Evolutionary conservation across 2,888 invertebrate genomes (phyloP).

Genomic region (Vanessa cardui): DNA sequence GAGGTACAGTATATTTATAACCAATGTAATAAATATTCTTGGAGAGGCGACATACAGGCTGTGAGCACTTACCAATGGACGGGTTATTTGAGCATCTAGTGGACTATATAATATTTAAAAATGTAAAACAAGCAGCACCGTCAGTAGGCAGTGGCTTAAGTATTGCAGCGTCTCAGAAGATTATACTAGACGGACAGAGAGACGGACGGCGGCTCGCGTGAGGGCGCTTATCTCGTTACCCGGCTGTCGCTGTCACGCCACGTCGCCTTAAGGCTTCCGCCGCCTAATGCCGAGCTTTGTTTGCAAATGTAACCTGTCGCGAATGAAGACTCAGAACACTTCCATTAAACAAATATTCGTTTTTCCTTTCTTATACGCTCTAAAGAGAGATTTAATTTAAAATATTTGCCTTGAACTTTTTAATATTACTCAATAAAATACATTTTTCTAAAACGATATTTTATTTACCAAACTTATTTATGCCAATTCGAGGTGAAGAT

Average conservation of each 20-base stretch:
- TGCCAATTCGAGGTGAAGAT: no score
- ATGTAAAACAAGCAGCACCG: not conserved
- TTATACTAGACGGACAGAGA: slow-evolving; percentile 49
- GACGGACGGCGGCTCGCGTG: slow-evolving; percentile 43
- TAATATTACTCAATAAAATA: not conserved
- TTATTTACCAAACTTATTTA: no score
- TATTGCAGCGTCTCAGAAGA: slow-evolving; percentile 49
- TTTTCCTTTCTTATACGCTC: not conserved
- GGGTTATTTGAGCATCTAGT: no score
- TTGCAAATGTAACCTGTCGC: slow-evolving; percentile 42
- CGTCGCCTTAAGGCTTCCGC: slow-evolving; percentile 53
- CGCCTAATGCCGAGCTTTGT: slow-evolving; percentile 57
- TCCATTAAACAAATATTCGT: not conserved
- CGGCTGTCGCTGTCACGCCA: slow-evolving; percentile 60
- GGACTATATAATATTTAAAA: not conserved
- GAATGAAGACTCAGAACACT: slow-evolving; percentile 25
- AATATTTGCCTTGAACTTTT: no score
- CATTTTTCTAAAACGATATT: not conserved
- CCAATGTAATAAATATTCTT: no score
- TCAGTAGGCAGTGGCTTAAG: slow-evolving; percentile 32
- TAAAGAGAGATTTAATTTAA: not conserved
- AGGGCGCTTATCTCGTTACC: slow-evolving; percentile 69
- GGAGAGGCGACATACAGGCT: no score
- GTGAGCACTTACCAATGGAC: no score
- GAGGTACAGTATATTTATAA: no score